phyloP scores from a whole-genome alignment of 2,888 invertebrate genomes.

The Gibbula magus region DNA sequence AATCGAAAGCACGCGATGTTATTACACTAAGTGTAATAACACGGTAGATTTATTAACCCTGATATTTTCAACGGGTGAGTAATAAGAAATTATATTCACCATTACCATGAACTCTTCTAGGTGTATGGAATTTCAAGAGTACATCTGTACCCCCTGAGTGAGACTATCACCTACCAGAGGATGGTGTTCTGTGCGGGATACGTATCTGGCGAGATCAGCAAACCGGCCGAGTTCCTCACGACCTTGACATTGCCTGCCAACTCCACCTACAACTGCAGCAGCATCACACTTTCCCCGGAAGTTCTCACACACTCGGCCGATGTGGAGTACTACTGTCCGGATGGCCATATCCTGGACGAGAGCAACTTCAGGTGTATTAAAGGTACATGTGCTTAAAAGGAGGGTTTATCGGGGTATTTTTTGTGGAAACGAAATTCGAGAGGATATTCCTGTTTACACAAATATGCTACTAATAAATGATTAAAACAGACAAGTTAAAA shows the following conservation, averaged over 20 bases:
- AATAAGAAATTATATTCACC: neutral
- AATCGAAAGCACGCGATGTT: too few relatives aligned
- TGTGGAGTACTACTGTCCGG: constrained; percentile 30
- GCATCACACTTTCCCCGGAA: constrained; percentile 26
- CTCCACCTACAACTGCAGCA: constrained; percentile 31
- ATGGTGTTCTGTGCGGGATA: constrained; percentile 33
- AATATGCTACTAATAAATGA: too few relatives aligned
- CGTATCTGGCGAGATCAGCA: constrained; percentile 21
- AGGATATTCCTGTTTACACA: too few relatives aligned
- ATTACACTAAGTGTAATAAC: too few relatives aligned
- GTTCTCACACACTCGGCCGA: constrained; percentile 10
- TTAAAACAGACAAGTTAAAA: too few relatives aligned
- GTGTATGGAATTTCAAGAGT: constrained; percentile 19
- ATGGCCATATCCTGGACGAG: constrained; percentile 28
- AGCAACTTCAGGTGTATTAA: constrained; percentile 41
- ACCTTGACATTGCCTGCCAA: constrained; percentile 24
- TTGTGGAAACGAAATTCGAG: too few relatives aligned
- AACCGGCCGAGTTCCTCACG: constrained; percentile 17
- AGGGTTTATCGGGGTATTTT: too few relatives aligned
- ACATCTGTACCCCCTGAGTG: constrained; percentile 29
- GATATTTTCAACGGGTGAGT: neutral
- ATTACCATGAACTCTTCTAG: constrained; percentile 19
- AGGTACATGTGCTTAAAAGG: constrained; percentile 19
- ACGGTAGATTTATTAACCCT: too few relatives aligned
- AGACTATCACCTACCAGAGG: neutral